Evolutionary conservation across 92 coral and sea anemone species (phyloP).

Genomic region (Zoanthus solanderi): DNA sequence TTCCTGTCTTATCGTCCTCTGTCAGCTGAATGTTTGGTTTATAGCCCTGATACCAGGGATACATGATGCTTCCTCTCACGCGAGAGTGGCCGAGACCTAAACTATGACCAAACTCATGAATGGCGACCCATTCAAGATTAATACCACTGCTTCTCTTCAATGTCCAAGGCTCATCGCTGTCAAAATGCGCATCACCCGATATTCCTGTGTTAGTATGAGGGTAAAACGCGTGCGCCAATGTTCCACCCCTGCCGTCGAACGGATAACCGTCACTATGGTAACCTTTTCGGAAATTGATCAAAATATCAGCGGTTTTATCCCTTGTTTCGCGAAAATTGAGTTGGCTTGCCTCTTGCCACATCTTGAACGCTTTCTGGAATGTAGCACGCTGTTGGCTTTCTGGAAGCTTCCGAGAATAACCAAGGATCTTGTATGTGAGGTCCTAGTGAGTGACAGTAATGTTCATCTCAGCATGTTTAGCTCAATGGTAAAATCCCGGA

Average conservation of each 20-base stretch:
- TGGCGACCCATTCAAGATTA: constrained; percentile 89
- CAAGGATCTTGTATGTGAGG: constrained; percentile 49
- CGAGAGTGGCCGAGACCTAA: constrained; percentile 92
- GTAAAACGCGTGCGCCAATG: constrained; percentile 57
- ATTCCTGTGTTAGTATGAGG: constrained; percentile 65
- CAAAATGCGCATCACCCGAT: constrained; percentile 95
- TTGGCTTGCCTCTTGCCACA: constrained; percentile 56
- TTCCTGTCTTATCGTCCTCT: constrained; percentile 82
- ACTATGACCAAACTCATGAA: constrained; percentile 96
- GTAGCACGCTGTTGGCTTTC: constrained; percentile 8
- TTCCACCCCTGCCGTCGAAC: constrained; percentile 58
- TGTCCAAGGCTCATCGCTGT: constrained; percentile 83
- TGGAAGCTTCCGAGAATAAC: constrained; percentile 2
- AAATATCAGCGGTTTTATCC: constrained; percentile 32
- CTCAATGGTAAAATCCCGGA: too few species aligned
- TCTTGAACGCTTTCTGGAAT: constrained; percentile 49
- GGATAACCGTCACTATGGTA: constrained; percentile 58
- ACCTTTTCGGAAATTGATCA: constrained; percentile 27
- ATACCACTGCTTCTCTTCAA: constrained; percentile 56
- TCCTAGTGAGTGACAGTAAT: not conserved
- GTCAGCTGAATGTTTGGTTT: constrained; percentile 65
- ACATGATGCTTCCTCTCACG: constrained; percentile 77
- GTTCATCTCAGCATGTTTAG: not conserved
- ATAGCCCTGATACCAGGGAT: constrained; percentile 83
- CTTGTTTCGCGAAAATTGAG: constrained; percentile 32